These are phyloP conservation scores for Epizoanthus scotinus DNA, from an alignment of 92 coral and sea anemone genomes.

Conservation along the genomic window DNA sequence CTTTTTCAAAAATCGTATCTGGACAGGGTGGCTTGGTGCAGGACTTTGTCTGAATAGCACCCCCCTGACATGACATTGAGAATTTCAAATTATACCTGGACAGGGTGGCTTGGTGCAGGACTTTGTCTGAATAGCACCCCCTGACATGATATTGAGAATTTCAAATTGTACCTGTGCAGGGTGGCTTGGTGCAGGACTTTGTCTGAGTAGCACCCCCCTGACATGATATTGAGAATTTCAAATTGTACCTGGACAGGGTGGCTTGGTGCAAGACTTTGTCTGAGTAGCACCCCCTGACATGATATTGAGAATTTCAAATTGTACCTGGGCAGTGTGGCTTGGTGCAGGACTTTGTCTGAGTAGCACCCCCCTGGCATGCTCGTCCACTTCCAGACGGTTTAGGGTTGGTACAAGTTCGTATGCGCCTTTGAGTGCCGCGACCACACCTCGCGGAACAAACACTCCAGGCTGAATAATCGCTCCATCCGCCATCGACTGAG, in stretches of 20 bases:
- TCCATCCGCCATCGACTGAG: slow-evolving; percentile 21
- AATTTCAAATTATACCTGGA: neutral
- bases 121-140: no score
- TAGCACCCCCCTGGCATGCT: neutral
- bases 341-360: neutral
- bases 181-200: neutral
- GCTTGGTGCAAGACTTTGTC: neutral
- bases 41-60: neutral
- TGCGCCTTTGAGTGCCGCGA: neutral
- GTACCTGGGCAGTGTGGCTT: slow-evolving; percentile 20
- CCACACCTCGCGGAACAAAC: slow-evolving; percentile 13
- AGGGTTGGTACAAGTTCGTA: slow-evolving; percentile 13
- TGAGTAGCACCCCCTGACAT: no score
- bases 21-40: slow-evolving; percentile 6
- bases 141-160: no score
- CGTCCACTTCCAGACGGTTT: slow-evolving; percentile 4
- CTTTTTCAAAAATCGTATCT: neutral
- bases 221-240: neutral
- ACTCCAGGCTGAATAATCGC: slow-evolving; percentile 3
- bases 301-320: no score
- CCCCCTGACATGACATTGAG: slow-evolving; percentile 5
- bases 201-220: neutral
- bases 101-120: neutral
- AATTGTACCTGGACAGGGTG: slow-evolving; percentile 14
- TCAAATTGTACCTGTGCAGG: slow-evolving; percentile 4